Base-by-base conservation (phyloP, 2,113 vertebrate species). In the Ornithorhynchus anatinus region DNA sequence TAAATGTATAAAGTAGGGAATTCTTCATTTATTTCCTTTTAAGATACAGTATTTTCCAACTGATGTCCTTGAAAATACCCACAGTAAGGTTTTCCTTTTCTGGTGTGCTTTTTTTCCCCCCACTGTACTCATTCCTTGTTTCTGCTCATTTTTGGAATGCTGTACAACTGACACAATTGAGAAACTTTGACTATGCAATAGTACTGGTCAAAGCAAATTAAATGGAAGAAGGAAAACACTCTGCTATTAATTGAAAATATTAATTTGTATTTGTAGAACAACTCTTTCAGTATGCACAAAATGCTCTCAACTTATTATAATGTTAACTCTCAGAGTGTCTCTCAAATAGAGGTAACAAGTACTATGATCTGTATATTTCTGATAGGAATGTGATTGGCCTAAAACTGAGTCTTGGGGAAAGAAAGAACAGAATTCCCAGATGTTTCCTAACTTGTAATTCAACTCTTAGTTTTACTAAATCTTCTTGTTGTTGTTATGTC, bases 1-100 rank as follows among this genome's bases (percentile, higher is more conserved):
- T 53, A 83, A 81, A 69, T 45, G 47, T 66, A 83, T 77, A 82
- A 81, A 86, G 62, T 59, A 32, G 77, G 25, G 48, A 69, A 89
- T 86, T 35, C 58, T 74, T 16, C 82, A 82, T 77, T 83, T 35
- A 61, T 77, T 84, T 82, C 78, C 66, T 80, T 77, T 84, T 59
- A 63, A 83, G 69, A 85, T 71, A 65, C 40, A 50, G 81, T 32
- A 17, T 72, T 79, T 88, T 81, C 70, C 65, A 72, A 68, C 50
- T 14, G 80, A 74, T 39, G 40, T 75, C 84, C 82, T 85, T 81
- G 53, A 70, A 81, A 67, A 86, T 72, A 69, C 76, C 64, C 72
- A 51, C 48, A 67, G 62, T 86, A 80, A 76, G 6, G 33, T 23
- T 47, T 37, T 76, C 69, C 35, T 22, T 57, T 39, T 12, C 29